A percentile compares a stretch with the other conserved stretches of the same genome.
These are phyloP conservation scores for Acanthosepion pharaonis DNA, from an alignment of 2,888 invertebrate species.

Conservation along the genomic window DNA sequence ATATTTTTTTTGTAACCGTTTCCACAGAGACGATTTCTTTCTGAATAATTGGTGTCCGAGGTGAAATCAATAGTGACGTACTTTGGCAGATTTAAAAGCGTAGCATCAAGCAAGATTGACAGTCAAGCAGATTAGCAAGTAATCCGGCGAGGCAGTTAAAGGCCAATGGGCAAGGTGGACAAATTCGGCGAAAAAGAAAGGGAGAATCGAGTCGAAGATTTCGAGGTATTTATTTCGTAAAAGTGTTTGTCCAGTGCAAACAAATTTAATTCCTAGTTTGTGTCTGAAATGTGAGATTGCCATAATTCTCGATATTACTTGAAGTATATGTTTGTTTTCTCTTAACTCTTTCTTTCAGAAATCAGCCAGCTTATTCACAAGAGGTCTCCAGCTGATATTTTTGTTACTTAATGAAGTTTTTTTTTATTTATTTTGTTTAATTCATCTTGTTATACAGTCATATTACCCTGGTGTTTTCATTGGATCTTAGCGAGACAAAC, in stretches of 20 bases:
- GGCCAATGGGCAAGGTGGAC: background rate
- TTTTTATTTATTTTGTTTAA: too few relatives aligned
- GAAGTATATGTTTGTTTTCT: too few relatives aligned
- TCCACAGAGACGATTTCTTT: background rate
- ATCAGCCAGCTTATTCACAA: too few relatives aligned
- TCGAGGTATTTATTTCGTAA: background rate
- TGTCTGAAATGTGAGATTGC: background rate
- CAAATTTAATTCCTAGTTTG: background rate
- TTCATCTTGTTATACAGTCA: too few relatives aligned
- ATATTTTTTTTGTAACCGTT: background rate
- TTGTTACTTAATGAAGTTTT: too few relatives aligned
- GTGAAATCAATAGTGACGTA: constrained; percentile 11
- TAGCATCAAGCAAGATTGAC: background rate
- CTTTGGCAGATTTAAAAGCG: background rate
- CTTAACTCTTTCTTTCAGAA: too few relatives aligned
- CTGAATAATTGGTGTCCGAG: constrained; percentile 6
- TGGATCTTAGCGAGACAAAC: too few relatives aligned
- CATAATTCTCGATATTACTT: too few relatives aligned
- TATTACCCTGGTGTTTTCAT: too few relatives aligned
- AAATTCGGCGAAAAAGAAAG: background rate
- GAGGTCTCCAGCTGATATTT: too few relatives aligned
- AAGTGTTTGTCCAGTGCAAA: background rate
- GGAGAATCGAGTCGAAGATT: background rate
- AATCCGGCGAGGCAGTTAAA: background rate
- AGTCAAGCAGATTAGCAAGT: background rate